phyloP scores from a whole-genome alignment of 2,888 invertebrate genomes.

The Drosophila tanythrix region DNA sequence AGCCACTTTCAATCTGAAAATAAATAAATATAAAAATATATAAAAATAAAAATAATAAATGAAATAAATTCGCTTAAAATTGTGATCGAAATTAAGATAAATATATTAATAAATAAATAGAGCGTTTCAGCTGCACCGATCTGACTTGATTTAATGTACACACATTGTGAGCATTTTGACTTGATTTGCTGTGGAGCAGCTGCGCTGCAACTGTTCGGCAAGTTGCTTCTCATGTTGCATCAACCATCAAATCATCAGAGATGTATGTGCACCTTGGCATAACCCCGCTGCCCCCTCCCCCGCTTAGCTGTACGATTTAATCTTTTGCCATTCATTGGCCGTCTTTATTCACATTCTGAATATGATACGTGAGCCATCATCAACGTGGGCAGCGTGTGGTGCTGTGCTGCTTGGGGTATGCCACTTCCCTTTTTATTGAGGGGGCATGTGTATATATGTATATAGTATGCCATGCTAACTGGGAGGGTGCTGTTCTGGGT shows the following conservation, averaged over 20 bases:
- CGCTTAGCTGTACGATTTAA: constrained; percentile 6
- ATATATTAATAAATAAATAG: background rate
- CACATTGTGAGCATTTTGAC: constrained; percentile 10
- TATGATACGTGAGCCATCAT: constrained; percentile 61
- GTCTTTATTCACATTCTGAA: constrained; percentile 12
- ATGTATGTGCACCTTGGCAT: constrained; percentile 7
- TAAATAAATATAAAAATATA: background rate
- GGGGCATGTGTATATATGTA: constrained; percentile 16
- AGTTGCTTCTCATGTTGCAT: constrained; percentile 23
- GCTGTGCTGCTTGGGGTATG: constrained; percentile 33
- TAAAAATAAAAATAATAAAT: background rate
- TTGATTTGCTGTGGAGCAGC: constrained; percentile 21
- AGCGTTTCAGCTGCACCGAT: background rate
- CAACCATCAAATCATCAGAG: constrained; percentile 21
- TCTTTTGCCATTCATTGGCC: constrained; percentile 28
- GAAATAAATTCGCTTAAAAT: background rate
- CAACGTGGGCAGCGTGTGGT: constrained; percentile 56
- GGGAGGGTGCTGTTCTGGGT: constrained; percentile 20
- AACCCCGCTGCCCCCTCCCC: background rate
- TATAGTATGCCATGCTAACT: background rate
- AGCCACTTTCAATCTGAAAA: background rate
- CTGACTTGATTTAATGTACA: background rate
- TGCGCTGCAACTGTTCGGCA: constrained; percentile 29
- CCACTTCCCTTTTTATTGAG: constrained; percentile 26
- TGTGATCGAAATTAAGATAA: background rate